Conservation (phyloP, 2,797 vertebrate genomes). For the Carapus acus region DNA sequence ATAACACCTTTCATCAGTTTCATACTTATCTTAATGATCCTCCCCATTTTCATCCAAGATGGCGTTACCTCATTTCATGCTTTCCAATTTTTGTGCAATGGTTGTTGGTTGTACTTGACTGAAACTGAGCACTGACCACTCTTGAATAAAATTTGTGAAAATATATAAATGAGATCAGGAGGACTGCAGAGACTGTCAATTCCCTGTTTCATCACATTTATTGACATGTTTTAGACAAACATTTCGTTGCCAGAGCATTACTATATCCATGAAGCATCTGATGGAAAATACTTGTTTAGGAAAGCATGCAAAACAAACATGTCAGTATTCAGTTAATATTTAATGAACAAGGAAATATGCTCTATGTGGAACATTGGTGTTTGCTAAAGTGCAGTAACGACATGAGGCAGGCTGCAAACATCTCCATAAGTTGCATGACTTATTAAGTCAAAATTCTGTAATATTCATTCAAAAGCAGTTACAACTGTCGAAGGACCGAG, state of each 20-base stretch:
- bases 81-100: too few species aligned
- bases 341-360: constrained; percentile 41
- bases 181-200: background rate
- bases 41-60: too few species aligned
- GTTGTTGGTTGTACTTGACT: too few species aligned
- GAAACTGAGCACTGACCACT: too few species aligned
- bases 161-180: background rate
- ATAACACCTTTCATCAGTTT: too few species aligned
- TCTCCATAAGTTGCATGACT: constrained; percentile 31
- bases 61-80: too few species aligned
- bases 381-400: constrained; percentile 61
- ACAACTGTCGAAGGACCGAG: constrained; percentile 27
- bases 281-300: constrained; percentile 65
- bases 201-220: constrained; percentile 66
- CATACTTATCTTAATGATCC: too few species aligned
- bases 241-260: constrained; percentile 56
- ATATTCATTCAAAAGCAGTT: constrained; percentile 36
- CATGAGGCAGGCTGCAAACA: constrained; percentile 54
- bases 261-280: constrained; percentile 60
- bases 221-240: constrained; percentile 67
- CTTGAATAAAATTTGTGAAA: background rate
- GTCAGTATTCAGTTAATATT: constrained; percentile 43
- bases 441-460: constrained; percentile 28
- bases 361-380: constrained; percentile 43
- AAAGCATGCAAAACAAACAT: constrained; percentile 73